Base-by-base conservation (phyloP, 2,888 invertebrate species). In the Latrodectus elegans region DNA sequence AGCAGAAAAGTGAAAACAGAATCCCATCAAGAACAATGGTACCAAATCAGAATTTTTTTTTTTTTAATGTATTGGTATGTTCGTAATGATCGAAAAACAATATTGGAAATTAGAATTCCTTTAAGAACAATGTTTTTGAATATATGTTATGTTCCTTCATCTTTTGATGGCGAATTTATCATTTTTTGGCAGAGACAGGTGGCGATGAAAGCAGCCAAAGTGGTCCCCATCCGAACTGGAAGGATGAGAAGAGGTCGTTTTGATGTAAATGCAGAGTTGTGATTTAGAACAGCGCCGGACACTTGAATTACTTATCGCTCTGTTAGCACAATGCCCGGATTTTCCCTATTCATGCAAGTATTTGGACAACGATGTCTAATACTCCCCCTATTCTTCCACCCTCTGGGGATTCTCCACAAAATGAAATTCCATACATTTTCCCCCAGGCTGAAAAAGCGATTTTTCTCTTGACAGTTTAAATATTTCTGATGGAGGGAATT, bases 271-370 rank as follows among this genome's bases (percentile, higher is more conserved):
- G 86, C 77, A 72, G 72, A 86, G 81, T 81, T 86, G 81, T 86
- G 86, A 86, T 86, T 86, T 75, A 81, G 81, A 86, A 77, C 81
- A 71, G 81, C 81, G 86, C 60, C 67, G 86, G 86, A 86, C 86
- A 86, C 86, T 86, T 81, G 86, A 86, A 86, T 86, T 86, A 86
- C 86, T 86, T 86, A 86, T 81, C 86, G 86, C 77, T 81, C 86
- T 81, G 81, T 86, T 86, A 86, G 86, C 81, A 86, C 86, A 81
- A 86, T 81, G 81, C 80, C 65, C 81, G 86, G 86, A 86, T 86
- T 86, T 86, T 68, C 76, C 77, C 81, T 64, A 76, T 72, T 76
- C 80, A 77, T 60, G 71, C 84, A 77, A 84, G 86, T 86, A 86
- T 86, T 86, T 86, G 86, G 86, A 86, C 81, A 86, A 81, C 85